These are phyloP conservation scores for Coendou prehensilis DNA, from an alignment of 2,797 vertebrate genomes.

Conservation along the genomic window DNA sequence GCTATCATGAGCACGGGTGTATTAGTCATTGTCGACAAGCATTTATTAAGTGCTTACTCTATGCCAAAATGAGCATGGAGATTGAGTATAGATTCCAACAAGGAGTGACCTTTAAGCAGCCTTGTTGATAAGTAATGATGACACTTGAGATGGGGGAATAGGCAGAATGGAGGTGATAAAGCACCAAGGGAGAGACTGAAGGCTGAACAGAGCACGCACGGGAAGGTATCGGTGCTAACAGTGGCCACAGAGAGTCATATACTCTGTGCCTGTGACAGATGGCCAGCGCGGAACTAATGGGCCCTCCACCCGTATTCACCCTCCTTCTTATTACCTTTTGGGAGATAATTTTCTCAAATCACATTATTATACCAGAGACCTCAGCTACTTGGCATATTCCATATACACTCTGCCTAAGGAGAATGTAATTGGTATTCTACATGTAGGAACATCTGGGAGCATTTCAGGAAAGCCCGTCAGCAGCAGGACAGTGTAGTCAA, in stretches of 20 bases:
- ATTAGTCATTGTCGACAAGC: slow-evolving; percentile 4
- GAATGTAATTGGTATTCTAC: background rate
- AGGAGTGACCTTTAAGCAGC: background rate
- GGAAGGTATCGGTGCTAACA: background rate
- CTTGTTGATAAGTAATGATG: slow-evolving; percentile 5
- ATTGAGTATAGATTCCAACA: slow-evolving; percentile 2
- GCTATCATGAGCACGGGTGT: background rate
- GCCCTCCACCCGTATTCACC: background rate
- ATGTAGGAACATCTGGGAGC: background rate
- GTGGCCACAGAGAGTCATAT: background rate
- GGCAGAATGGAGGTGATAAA: background rate
- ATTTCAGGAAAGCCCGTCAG: background rate
- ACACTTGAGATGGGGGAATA: background rate
- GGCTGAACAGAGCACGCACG: background rate
- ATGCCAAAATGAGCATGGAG: background rate
- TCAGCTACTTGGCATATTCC: background rate
- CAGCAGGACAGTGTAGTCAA: background rate
- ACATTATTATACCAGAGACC: background rate
- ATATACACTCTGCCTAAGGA: background rate
- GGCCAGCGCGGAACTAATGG: background rate
- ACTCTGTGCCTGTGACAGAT: background rate
- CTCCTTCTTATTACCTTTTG: background rate
- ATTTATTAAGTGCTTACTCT: background rate
- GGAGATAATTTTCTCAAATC: background rate
- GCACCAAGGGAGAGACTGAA: background rate